Evolutionary conservation across 2,888 invertebrate species (phyloP), one percentile per base, ranked within the genome.

Genomic region (Sussaba pulchella): DNA sequence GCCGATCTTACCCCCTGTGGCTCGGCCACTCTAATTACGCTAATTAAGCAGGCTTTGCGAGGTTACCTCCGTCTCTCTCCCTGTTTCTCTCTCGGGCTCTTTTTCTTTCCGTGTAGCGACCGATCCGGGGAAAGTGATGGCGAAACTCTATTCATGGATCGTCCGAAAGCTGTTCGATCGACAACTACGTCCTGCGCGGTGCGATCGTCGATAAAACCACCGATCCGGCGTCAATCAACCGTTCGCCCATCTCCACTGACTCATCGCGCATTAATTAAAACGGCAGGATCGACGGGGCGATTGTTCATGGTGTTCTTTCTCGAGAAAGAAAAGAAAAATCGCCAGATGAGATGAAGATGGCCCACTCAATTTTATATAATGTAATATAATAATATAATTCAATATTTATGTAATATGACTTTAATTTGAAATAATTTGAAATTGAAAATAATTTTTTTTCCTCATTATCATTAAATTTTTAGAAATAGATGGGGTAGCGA

Each of bases 1-100:
- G 81, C 77, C 52, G 64, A 77, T 81, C 74, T 70, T 81, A 70
- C 81, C 81, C 81, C 81, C 77, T 74, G 73, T 70, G 81, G 70
- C 50, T 77, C 77, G 17, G 70, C 77, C 73, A 81, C 77, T 81
- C 81, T 74, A 81, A 81, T 81, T 81, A 74, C 70, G 52, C 81
- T 81, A 81, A 81, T 81, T 81, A 77, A 78, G 19, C 73, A 45
- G 61, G 43, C 77, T 59, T 39, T 50, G 19, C 43, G 61, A 41
- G 50, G n/a, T 59, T 79, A 69, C 31, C 74, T 43, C 70, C 39
- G 17, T 14, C 31, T 6, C 31, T n/a, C n/a, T n/a, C n/a, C n/a
- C n/a, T n/a, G n/a, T n/a, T n/a, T n/a, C n/a, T n/a, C 31, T 6
- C 31, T 31, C 31, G 2, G 4, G 2, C 31, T 31, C 31, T 31